Conservation (phyloP, 2,888 invertebrate species). For the Copidosoma aretas region DNA sequence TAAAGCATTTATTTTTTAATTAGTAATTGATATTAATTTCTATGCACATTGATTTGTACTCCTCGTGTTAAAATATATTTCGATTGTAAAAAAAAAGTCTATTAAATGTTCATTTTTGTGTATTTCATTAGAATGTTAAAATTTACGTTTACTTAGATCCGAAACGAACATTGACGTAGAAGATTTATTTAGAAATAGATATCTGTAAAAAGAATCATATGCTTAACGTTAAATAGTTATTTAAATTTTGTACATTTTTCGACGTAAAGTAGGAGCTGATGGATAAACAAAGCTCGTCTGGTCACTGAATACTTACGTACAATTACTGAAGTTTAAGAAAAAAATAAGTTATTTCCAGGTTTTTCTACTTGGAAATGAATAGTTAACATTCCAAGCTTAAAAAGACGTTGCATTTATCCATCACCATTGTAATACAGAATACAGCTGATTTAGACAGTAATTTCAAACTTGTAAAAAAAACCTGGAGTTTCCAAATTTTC, state of each 20-base stretch:
- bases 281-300: conserved; percentile 30
- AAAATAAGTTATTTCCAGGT: conserved; percentile 32
- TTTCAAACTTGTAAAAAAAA: conserved; percentile 1
- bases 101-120: not conserved
- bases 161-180: conserved; percentile 48
- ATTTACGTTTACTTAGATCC: conserved; percentile 22
- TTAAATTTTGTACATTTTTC: conserved; percentile 56
- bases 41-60: not conserved
- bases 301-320: conserved; percentile 40
- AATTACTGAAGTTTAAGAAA: conserved; percentile 33
- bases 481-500: not conserved
- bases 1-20: no score
- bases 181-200: conserved; percentile 50
- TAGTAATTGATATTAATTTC: not conserved
- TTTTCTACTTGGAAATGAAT: conserved; percentile 18
- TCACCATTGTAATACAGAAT: conserved; percentile 18
- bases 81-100: not conserved
- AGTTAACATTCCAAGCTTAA: conserved; percentile 54
- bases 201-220: conserved; percentile 54
- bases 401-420: conserved; percentile 50
- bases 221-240: conserved; percentile 43
- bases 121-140: not conserved
- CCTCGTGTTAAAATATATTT: not conserved
- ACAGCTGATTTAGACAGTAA: conserved; percentile 24
- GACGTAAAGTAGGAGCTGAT: conserved; percentile 43